Percentiles rank a stretch among this genome's conserved stretches.
These are phyloP conservation scores for Percina caprodes DNA, from an alignment of 2,113 vertebrate species.

Conservation along the genomic window DNA sequence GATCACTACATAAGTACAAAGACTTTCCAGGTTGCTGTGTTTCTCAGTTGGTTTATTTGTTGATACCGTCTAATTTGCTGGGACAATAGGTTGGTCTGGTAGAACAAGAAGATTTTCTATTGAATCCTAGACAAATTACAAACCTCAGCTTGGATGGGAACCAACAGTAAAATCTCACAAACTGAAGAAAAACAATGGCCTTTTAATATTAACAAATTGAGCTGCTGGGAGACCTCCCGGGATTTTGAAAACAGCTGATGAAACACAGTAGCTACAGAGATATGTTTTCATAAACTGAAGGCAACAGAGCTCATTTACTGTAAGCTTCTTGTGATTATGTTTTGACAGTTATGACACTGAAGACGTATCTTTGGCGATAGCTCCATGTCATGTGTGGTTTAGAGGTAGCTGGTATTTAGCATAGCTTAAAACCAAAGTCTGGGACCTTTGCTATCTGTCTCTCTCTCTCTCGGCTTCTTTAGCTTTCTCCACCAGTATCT, in stretches of 20 bases:
- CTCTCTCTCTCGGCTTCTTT: constrained; percentile 47
- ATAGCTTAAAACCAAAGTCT: constrained; percentile 62
- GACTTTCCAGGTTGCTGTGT: too few species aligned
- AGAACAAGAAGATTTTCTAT: constrained; percentile 19
- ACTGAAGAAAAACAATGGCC: not conserved
- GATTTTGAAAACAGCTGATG: constrained; percentile 32
- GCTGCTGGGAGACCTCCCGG: constrained; percentile 1
- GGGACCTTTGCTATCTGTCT: constrained; percentile 54
- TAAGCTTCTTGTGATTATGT: constrained; percentile 61
- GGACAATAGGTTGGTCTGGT: not conserved
- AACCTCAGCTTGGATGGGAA: constrained; percentile 12
- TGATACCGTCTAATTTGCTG: too few species aligned
- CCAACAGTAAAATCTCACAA: constrained; percentile 12
- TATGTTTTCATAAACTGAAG: constrained; percentile 42
- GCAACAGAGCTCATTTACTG: constrained; percentile 41
- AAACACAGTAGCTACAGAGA: constrained; percentile 35
- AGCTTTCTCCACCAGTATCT: constrained; percentile 39
- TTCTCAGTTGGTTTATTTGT: too few species aligned
- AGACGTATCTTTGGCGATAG: constrained; percentile 74
- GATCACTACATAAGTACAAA: too few species aligned
- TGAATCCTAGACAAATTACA: constrained; percentile 36
- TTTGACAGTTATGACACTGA: constrained; percentile 70
- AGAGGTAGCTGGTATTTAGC: constrained; percentile 70
- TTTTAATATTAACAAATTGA: constrained; percentile 14
- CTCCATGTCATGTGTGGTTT: constrained; percentile 65